Percentiles rank a stretch among this genome's conserved stretches.
Evolutionary conservation across 2,888 invertebrate genomes (phyloP).

Genomic region (Cataglyphis cursor): DNA sequence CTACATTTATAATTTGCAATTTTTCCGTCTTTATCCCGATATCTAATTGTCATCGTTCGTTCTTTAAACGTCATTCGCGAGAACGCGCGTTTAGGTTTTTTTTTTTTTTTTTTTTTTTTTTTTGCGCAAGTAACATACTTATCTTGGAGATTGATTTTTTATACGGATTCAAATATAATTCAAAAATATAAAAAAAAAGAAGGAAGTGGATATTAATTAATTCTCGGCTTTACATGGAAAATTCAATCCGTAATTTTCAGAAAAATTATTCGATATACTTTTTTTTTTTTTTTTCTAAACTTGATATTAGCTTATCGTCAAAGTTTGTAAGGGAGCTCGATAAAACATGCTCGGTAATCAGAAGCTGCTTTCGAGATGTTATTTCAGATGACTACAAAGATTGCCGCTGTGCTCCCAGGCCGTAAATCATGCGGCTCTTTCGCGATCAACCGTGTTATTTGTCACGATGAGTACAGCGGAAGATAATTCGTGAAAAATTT

Average conservation of each 20-base stretch:
- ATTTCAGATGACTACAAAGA: constrained; percentile 61
- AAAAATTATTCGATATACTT: constrained; percentile 21
- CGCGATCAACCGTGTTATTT: constrained; percentile 53
- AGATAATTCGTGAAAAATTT: constrained; percentile 56
- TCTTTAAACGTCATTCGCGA: constrained; percentile 15
- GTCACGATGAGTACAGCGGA: constrained; percentile 50
- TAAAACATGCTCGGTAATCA: constrained; percentile 59
- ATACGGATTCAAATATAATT: not conserved
- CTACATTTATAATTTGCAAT: constrained; percentile 28
- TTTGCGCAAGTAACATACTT: not conserved
- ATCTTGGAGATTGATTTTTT: constrained; percentile 29
- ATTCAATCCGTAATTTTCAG: constrained; percentile 23
- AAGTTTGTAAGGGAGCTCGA: constrained; percentile 49
- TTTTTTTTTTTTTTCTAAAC: constrained; percentile 8
- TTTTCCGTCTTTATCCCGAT: not conserved
- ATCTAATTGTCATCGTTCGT: constrained; percentile 16
- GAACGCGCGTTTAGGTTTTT: not conserved
- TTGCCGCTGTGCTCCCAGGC: constrained; percentile 51
- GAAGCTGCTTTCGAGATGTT: constrained; percentile 55
- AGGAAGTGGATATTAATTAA: constrained; percentile 14
- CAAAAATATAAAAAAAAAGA: not conserved
- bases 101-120: too few species aligned
- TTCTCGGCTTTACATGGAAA: constrained; percentile 7
- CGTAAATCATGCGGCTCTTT: constrained; percentile 52
- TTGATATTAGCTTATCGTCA: constrained; percentile 50